phyloP scores from a whole-genome alignment of 2,797 vertebrate genomes.

The Sebastes oblongus region DNA sequence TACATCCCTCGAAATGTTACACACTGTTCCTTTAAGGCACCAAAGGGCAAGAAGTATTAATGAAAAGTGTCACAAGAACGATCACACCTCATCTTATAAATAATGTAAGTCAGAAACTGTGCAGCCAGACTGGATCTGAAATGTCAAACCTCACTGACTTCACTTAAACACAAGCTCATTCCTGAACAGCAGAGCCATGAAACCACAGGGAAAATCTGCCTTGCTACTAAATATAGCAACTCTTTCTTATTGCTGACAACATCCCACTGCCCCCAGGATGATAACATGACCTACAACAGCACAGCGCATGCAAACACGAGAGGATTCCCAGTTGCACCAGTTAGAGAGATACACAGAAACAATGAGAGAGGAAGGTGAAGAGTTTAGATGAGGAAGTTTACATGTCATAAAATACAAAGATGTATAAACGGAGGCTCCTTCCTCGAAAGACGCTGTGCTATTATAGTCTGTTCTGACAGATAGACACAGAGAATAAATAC shows the following conservation, averaged over 20 bases:
- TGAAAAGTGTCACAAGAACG: not conserved
- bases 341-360: slow-evolving; percentile 16
- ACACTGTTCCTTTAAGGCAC: not conserved
- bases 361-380: slow-evolving; percentile 49
- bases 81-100: not conserved
- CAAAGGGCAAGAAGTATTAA: not conserved
- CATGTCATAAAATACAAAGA: slow-evolving; percentile 1
- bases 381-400: slow-evolving; percentile 39
- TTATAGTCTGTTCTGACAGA: slow-evolving; percentile 9
- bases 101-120: not conserved
- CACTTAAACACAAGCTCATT: slow-evolving; percentile 15
- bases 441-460: not conserved
- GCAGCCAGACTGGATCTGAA: not conserved
- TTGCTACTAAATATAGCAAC: slow-evolving; percentile 67
- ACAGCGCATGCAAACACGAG: slow-evolving; percentile 38
- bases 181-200: slow-evolving; percentile 27
- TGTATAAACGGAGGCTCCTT: not conserved
- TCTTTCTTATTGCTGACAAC: slow-evolving; percentile 61
- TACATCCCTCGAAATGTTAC: too few species aligned
- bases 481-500: slow-evolving; percentile 19
- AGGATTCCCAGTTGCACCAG: slow-evolving; percentile 35
- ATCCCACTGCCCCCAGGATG: slow-evolving; percentile 57
- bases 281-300: slow-evolving; percentile 67
- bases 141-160: slow-evolving; percentile 5
- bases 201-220: slow-evolving; percentile 40